These are phyloP conservation scores for Hestina assimilis DNA, from an alignment of 1,140 invertebrate species.

Conservation along the genomic window DNA sequence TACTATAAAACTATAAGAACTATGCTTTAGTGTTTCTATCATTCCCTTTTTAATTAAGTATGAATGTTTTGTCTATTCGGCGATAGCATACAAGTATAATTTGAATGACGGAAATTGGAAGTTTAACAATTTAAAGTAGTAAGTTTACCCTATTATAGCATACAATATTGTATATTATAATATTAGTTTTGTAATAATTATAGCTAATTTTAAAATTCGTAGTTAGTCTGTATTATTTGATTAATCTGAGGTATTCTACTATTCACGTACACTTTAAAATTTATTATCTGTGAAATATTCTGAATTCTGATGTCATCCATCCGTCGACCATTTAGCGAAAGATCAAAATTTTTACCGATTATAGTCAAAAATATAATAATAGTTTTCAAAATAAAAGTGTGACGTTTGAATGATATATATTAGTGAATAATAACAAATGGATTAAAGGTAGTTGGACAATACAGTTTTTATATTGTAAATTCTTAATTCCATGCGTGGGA, in stretches of 20 bases:
- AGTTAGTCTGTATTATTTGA: too few relatives aligned
- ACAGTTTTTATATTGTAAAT: slow-evolving; percentile 32
- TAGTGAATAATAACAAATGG: background rate
- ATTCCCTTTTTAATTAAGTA: background rate
- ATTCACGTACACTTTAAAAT: too few relatives aligned
- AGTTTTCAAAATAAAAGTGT: background rate
- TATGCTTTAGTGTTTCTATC: too few relatives aligned
- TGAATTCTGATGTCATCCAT: slow-evolving; percentile 48
- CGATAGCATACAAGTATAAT: too few relatives aligned
- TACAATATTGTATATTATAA: too few relatives aligned
- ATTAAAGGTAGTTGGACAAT: background rate
- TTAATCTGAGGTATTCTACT: too few relatives aligned
- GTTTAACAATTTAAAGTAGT: too few relatives aligned
- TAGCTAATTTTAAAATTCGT: background rate
- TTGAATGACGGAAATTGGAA: too few relatives aligned
- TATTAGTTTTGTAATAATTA: too few relatives aligned
- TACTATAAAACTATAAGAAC: too few relatives aligned
- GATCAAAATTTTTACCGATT: slow-evolving; percentile 21
- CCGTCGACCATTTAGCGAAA: slow-evolving; percentile 38
- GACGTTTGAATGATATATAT: background rate
- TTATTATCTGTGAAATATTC: slow-evolving; percentile 25
- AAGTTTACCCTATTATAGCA: too few relatives aligned
- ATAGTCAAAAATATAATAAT: slow-evolving; percentile 14
- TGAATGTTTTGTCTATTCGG: background rate
- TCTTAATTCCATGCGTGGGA: slow-evolving; percentile 65